Conservation (phyloP, 2,888 invertebrate genomes). For the Phyllotreta cruciferae region DNA sequence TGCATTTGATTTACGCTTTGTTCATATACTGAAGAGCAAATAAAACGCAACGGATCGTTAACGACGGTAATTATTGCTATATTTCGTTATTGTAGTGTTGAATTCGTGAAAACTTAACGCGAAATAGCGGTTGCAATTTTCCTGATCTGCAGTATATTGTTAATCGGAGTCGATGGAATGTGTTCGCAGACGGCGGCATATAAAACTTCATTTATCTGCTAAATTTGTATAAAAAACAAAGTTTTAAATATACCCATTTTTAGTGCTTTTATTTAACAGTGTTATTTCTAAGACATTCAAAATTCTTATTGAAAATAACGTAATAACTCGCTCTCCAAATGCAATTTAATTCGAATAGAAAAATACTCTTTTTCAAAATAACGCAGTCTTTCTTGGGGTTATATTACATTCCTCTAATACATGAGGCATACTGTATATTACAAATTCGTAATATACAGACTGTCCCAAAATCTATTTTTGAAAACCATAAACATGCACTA, state of each 20-base stretch:
- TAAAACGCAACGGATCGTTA: too few species aligned
- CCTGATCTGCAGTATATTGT: too few species aligned
- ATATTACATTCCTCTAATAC: background rate
- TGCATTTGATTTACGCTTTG: slow-evolving; percentile 46
- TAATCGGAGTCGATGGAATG: slow-evolving; percentile 34
- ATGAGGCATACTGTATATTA: slow-evolving; percentile 1
- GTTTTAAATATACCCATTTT: slow-evolving; percentile 45
- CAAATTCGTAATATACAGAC: background rate
- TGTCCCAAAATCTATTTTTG: slow-evolving; percentile 2
- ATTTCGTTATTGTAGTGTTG: too few species aligned
- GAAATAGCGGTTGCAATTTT: too few species aligned
- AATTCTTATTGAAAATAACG: slow-evolving; percentile 45
- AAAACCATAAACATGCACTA: too few species aligned
- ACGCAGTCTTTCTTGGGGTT: slow-evolving; percentile 19
- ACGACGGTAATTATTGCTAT: too few species aligned
- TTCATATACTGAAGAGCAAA: too few species aligned
- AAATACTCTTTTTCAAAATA: slow-evolving; percentile 3
- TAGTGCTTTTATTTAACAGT: slow-evolving; percentile 55
- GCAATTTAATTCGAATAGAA: slow-evolving; percentile 23
- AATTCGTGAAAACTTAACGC: too few species aligned
- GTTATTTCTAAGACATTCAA: slow-evolving; percentile 49
- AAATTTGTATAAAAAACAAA: slow-evolving; percentile 52
- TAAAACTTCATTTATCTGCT: slow-evolving; percentile 47
- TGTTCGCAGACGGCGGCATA: slow-evolving; percentile 42
- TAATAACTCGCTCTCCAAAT: slow-evolving; percentile 29